These are phyloP conservation scores for Colossoma macropomum DNA, from an alignment of 2,113 vertebrate genomes.

Conservation along the genomic window DNA sequence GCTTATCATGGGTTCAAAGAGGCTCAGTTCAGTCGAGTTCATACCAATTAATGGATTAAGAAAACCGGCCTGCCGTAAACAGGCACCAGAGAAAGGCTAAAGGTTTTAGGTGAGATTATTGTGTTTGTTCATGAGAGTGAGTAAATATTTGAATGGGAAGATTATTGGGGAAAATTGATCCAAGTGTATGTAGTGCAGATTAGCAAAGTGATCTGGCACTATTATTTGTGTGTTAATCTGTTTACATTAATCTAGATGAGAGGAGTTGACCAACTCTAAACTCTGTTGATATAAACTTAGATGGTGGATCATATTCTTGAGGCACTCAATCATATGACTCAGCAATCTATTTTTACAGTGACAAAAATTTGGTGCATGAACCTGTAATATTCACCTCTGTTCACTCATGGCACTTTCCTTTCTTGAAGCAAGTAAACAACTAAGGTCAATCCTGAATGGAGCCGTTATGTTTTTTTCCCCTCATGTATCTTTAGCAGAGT, in stretches of 20 bases:
- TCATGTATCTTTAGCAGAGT: conserved; percentile 30
- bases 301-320: not conserved
- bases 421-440: not conserved
- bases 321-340: not conserved
- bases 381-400: not conserved
- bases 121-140: not conserved
- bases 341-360: not conserved
- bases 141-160: not conserved
- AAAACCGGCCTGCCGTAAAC: not conserved
- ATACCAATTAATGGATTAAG: not conserved
- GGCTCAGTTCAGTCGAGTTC: not conserved
- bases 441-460: not conserved
- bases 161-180: not conserved
- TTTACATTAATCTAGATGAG: not conserved
- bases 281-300: not conserved
- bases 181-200: not conserved
- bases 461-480: not conserved
- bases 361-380: not conserved
- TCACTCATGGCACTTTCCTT: not conserved
- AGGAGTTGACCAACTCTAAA: not conserved
- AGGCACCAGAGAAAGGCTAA: not conserved
- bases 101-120: not conserved
- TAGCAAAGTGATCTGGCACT: not conserved
- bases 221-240: not conserved
- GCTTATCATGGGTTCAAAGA: not conserved